These are phyloP conservation scores for Eupithecia subfuscata DNA, from an alignment of 2,888 invertebrate species.

Conservation along the genomic window DNA sequence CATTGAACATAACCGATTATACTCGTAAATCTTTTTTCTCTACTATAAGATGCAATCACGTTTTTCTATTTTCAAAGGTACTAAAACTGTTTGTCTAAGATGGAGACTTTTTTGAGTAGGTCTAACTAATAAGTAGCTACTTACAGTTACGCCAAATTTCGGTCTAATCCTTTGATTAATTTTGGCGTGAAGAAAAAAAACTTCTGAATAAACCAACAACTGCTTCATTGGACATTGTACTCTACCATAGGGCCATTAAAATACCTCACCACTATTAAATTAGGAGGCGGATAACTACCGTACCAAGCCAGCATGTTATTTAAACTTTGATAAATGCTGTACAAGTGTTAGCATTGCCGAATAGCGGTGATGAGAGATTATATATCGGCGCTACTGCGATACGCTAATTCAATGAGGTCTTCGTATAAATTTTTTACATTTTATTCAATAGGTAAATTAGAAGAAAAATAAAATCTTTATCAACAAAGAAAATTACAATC, in stretches of 20 bases:
- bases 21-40: too few species aligned
- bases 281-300: constrained; percentile 52
- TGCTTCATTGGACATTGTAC: neutral
- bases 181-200: neutral
- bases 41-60: neutral
- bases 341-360: constrained; percentile 25
- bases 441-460: neutral
- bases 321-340: constrained; percentile 40
- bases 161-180: neutral
- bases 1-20: too few species aligned
- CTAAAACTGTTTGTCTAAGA: too few species aligned
- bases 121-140: too few species aligned
- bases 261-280: constrained; percentile 63
- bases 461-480: neutral
- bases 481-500: too few species aligned
- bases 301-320: constrained; percentile 40
- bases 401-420: neutral
- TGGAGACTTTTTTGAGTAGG: too few species aligned
- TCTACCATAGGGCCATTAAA: constrained; percentile 54
- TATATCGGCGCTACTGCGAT: constrained; percentile 32
- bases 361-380: constrained; percentile 34
- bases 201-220: neutral
- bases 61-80: neutral
- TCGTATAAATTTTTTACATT: neutral
- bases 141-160: too few species aligned